phyloP scores from a whole-genome alignment of 53 echinoderm and acorn worm genomes.

The Luidia sarsii region DNA sequence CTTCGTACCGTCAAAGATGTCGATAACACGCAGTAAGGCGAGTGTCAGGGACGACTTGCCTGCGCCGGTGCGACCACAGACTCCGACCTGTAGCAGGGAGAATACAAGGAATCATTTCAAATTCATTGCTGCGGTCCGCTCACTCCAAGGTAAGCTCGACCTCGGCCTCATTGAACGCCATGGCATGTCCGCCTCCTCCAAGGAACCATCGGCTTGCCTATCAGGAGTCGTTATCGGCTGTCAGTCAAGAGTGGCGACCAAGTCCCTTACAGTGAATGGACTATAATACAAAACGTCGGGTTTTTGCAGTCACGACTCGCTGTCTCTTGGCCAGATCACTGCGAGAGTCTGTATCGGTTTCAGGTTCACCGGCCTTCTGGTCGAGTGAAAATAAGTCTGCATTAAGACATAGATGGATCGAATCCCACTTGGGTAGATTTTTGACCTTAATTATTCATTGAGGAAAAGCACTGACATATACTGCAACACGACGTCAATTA shows the following conservation, averaged over 20 bases:
- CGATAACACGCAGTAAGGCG: conserved; percentile 65
- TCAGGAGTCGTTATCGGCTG: no score
- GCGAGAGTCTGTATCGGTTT: no score
- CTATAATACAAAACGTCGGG: not conserved
- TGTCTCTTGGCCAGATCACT: not conserved
- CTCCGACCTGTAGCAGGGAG: conserved; percentile 57
- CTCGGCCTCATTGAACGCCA: not conserved
- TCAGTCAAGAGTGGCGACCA: not conserved
- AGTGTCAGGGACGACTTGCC: conserved; percentile 76
- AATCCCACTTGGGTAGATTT: no score
- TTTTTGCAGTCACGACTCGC: not conserved
- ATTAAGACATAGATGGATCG: no score
- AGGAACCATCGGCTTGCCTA: not conserved
- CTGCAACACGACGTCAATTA: no score
- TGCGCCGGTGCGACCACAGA: conserved; percentile 76
- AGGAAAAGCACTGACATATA: not conserved
- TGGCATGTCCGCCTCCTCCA: not conserved
- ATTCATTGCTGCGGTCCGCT: not conserved
- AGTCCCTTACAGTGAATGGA: not conserved
- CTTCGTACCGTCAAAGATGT: conserved; percentile 68
- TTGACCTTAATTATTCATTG: not conserved
- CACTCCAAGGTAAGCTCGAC: no score
- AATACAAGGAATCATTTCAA: not conserved
- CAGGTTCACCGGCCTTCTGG: no score
- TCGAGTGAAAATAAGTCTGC: no score